Base-by-base conservation (phyloP, 2,113 vertebrate genomes). In the Brachypodius melanocephalos region DNA sequence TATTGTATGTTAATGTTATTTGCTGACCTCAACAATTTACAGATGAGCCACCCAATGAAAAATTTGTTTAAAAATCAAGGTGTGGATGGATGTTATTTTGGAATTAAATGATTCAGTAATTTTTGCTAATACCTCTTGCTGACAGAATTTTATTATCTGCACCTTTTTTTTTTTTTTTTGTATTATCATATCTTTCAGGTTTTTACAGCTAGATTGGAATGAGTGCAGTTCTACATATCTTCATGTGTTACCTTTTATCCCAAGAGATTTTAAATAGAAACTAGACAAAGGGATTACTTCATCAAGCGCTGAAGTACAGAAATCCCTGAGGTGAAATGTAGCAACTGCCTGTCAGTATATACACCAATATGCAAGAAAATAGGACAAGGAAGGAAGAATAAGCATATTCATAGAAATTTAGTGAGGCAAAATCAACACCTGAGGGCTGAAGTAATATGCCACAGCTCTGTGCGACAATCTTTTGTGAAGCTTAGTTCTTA, bases 1-100 rank as follows among this genome's bases (percentile, higher is more conserved):
- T 96, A 76, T 71, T 96, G 45, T 58, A 80, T 87, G 52, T 93
- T 96, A 92, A 91, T 28, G 31, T 96, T 92, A 96, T 96, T 97
- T 95, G 82, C 58, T 90, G 84, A 80, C 77, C 72, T 88, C 89
- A 90, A 17, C 16, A 90, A 91, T 80, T 94, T 80, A 81, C 81
- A 89, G 89, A 94, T 79, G 54, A 88, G 14, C 43, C 78, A 79
- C 55, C 11, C 15, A 77, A 45, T n/a, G 42, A 83, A 92, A 92
- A 38, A 2, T 72, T 52, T 45, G 5, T 34, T 84, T 54, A 87
- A 95, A 90, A 91, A n/a, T 62, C 18, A 76, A 88, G 58, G 12
- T 19, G 4, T 76, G 20, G 29, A n/a, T n/a, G 19, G 26, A 79
- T 42, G 2, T 57, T 89, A 18, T 66, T 90, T 55, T 72, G n/a